Percentiles rank a stretch among this genome's conserved stretches.
phyloP scores from a whole-genome alignment of 2,888 invertebrate species.

The Caenorhabditis drosophilae region DNA sequence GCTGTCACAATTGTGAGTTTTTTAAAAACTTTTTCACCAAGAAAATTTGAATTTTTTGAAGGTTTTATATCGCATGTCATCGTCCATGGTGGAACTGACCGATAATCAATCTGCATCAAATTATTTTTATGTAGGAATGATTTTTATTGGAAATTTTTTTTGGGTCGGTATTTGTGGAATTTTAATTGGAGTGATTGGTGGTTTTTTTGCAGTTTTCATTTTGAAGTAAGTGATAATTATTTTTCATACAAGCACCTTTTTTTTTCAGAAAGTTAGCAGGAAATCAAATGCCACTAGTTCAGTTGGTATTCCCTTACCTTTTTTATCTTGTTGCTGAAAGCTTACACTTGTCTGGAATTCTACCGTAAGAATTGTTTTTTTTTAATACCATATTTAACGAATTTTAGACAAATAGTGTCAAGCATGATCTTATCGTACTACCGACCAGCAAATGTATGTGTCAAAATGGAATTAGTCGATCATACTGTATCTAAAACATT shows the following conservation, averaged over 20 bases:
- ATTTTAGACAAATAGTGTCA: constrained; percentile 87
- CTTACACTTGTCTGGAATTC: constrained; percentile 95
- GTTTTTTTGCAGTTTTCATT: constrained; percentile 40
- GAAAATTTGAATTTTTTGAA: constrained; percentile 2
- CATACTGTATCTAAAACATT: constrained; percentile 73
- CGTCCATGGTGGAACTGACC: too few species aligned
- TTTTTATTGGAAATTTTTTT: too few species aligned
- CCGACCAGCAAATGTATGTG: constrained; percentile 51
- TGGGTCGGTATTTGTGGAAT: constrained; percentile 59
- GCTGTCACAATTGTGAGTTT: constrained; percentile 82
- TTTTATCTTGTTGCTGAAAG: constrained; percentile 95
- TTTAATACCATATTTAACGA: background rate
- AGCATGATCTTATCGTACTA: constrained; percentile 86
- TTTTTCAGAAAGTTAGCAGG: constrained; percentile 19
- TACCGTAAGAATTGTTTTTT: constrained; percentile 81
- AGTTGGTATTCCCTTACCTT: constrained; percentile 95
- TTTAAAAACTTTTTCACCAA: background rate
- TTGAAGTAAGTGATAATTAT: constrained; percentile 41
- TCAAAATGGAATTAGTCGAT: constrained; percentile 77
- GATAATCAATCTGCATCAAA: too few species aligned
- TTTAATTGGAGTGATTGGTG: constrained; percentile 52
- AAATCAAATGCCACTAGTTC: constrained; percentile 80
- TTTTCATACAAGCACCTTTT: background rate
- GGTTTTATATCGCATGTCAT: constrained; percentile 55
- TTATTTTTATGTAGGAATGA: too few species aligned